Evolutionary conservation across 2,888 invertebrate species (phyloP).

Genomic region (Dolichopus griseipennis): DNA sequence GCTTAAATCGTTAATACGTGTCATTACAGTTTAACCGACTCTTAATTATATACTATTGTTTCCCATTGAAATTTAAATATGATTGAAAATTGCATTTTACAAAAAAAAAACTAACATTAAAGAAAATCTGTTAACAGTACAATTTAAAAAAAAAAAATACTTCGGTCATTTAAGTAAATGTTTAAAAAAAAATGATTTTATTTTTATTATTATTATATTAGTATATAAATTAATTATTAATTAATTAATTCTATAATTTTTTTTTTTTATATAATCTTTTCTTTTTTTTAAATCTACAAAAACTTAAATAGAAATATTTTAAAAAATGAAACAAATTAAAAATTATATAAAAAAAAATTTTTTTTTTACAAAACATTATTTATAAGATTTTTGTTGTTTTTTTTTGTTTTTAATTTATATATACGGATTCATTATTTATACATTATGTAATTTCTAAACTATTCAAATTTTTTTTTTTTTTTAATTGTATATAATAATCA

Average conservation of each 20-base stretch:
- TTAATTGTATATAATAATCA: background rate
- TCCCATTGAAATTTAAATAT: too few species aligned
- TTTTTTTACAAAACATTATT: background rate
- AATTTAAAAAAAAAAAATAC: too few species aligned
- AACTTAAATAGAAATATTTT: background rate
- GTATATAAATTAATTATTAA: background rate
- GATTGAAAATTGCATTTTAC: too few species aligned
- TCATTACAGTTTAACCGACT: too few species aligned
- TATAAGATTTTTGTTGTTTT: background rate
- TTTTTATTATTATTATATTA: too few species aligned
- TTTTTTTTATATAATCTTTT: conserved; percentile 1
- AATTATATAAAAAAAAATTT: background rate
- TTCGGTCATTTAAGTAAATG: too few species aligned
- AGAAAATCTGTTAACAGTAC: too few species aligned
- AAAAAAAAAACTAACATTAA: too few species aligned
- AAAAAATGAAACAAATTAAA: background rate
- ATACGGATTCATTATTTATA: background rate
- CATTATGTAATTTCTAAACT: background rate
- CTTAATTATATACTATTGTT: too few species aligned
- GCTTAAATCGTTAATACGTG: too few species aligned
- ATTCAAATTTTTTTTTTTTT: background rate
- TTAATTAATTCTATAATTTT: conserved; percentile 9
- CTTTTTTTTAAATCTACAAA: background rate
- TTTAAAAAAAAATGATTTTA: too few species aligned
- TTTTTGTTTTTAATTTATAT: background rate